phyloP scores from a whole-genome alignment of 1,140 invertebrate species.

The Luehdorfia chinensis region DNA sequence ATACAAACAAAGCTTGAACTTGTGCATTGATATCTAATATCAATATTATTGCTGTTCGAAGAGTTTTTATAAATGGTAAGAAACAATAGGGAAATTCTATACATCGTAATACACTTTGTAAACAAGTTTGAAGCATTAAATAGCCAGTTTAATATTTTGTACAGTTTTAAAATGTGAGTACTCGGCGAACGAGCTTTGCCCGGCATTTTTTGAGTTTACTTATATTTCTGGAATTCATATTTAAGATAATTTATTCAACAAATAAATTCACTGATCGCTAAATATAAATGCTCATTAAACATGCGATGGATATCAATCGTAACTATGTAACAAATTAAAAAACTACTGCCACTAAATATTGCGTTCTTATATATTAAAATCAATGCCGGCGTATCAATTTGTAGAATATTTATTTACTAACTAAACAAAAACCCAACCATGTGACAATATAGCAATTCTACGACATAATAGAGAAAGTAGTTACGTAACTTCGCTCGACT shows the following conservation, averaged over 20 bases:
- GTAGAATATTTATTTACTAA: constrained; percentile 4
- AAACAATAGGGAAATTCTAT: not conserved
- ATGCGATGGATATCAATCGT: no score
- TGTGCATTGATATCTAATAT: constrained; percentile 13
- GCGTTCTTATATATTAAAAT: no score
- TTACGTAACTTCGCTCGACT: constrained; percentile 8
- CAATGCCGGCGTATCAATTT: constrained; percentile 16
- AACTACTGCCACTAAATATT: no score
- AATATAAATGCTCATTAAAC: no score
- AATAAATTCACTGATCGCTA: no score
- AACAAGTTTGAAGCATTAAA: no score
- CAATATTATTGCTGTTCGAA: constrained; percentile 2
- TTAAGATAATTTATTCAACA: no score
- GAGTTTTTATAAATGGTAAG: constrained; percentile 1
- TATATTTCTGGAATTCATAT: no score
- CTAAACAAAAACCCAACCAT: constrained; percentile 10
- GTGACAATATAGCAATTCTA: constrained; percentile 2
- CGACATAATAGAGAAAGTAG: constrained; percentile 11
- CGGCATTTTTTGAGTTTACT: no score
- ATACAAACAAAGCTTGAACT: constrained; percentile 7
- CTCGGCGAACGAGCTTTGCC: no score
- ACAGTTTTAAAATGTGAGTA: not conserved
- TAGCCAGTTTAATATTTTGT: not conserved
- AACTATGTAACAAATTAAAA: no score
- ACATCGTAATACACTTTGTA: not conserved